These are phyloP conservation scores for Chloroceryle aenea DNA, from an alignment of 2,113 vertebrate genomes.

Conservation along the genomic window DNA sequence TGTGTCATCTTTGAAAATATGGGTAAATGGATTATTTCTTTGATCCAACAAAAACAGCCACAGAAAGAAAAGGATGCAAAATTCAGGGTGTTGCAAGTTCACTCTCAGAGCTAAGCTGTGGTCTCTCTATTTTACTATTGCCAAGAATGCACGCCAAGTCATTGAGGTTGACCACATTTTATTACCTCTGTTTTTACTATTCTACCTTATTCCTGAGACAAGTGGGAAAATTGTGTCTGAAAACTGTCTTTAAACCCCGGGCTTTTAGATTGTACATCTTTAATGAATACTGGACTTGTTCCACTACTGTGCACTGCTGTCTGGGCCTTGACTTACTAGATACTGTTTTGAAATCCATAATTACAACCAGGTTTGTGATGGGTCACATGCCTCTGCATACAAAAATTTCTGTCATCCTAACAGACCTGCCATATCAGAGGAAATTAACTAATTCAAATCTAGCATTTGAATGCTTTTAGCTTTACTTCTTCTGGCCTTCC, in stretches of 20 bases:
- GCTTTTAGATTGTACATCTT: conserved; percentile 64
- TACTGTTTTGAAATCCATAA: conserved; percentile 45
- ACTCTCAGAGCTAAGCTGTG: conserved; percentile 59
- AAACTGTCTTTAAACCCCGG: conserved; percentile 57
- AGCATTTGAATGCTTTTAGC: conserved; percentile 31
- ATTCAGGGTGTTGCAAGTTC: conserved; percentile 66
- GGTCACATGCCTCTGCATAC: background rate
- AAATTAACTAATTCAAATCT: conserved; percentile 38
- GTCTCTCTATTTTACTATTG: conserved; percentile 44
- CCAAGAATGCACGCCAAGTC: conserved; percentile 62
- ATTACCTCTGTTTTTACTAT: conserved; percentile 75
- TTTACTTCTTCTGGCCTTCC: conserved; percentile 58
- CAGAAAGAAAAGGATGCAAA: conserved; percentile 55
- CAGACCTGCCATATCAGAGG: conserved; percentile 2
- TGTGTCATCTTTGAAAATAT: conserved; percentile 47
- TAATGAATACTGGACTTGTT: conserved; percentile 66
- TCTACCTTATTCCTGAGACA: conserved; percentile 71
- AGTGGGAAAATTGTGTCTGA: conserved; percentile 67
- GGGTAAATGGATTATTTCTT: background rate
- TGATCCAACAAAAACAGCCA: conserved; percentile 58
- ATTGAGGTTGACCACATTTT: conserved; percentile 69
- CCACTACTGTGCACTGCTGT: conserved; percentile 40
- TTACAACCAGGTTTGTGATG: conserved; percentile 21
- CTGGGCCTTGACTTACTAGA: conserved; percentile 56
- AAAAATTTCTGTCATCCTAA: conserved; percentile 17